Conservation (phyloP, 2,113 vertebrate genomes). For the Cygnus atratus region DNA sequence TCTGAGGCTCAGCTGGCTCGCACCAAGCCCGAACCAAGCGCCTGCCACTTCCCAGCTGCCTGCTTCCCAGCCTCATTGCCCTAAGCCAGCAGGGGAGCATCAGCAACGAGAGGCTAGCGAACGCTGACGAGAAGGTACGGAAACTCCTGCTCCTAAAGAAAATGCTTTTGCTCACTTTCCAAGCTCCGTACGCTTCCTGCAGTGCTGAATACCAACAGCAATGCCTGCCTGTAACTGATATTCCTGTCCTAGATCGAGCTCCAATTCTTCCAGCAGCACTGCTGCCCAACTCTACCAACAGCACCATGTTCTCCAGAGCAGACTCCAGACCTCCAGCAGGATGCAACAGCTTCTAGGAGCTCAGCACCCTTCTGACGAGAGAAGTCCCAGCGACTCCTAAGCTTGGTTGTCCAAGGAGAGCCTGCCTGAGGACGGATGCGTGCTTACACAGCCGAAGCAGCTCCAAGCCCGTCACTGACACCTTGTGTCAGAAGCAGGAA, state of each 20-base stretch:
- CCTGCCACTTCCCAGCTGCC: background rate
- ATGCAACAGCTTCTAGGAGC: background rate
- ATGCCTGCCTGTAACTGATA: background rate
- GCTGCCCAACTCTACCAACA: background rate
- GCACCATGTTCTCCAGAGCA: background rate
- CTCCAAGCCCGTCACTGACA: conserved; percentile 56
- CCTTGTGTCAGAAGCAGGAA: conserved; percentile 52
- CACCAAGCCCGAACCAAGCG: background rate
- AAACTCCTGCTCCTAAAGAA: background rate
- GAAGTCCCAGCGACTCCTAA: background rate
- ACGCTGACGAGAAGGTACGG: background rate
- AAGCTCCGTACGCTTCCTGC: background rate
- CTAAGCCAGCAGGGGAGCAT: background rate
- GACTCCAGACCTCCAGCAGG: background rate
- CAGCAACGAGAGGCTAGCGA: background rate
- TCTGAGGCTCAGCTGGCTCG: background rate
- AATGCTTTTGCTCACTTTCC: background rate
- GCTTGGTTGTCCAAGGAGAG: background rate
- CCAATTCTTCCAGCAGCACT: background rate
- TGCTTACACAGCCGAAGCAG: background rate
- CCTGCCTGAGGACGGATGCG: background rate
- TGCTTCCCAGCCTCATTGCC: background rate
- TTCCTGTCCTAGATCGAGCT: background rate
- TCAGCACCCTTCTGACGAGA: background rate
- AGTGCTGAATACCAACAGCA: background rate